phyloP scores from a whole-genome alignment of 2,888 invertebrate species.

The Ochropacha duplaris region DNA sequence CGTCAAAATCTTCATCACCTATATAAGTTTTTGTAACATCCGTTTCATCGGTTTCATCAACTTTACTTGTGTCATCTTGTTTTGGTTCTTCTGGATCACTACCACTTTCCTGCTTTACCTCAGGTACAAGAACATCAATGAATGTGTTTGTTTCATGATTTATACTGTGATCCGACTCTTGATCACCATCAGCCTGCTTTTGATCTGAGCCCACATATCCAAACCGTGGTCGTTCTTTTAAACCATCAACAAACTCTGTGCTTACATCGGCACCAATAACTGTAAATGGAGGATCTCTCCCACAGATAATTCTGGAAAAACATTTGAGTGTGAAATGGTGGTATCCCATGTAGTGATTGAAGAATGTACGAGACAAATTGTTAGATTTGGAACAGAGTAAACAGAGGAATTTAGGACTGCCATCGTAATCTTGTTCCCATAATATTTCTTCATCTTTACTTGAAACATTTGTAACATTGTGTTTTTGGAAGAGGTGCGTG shows the following conservation, averaged over 20 bases:
- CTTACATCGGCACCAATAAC: slow-evolving; percentile 70
- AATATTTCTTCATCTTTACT: slow-evolving; percentile 54
- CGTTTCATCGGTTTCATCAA: slow-evolving; percentile 30
- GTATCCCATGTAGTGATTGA: slow-evolving; percentile 72
- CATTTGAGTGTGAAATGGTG: slow-evolving; percentile 77
- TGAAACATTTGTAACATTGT: slow-evolving; percentile 58
- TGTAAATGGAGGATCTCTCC: slow-evolving; percentile 60
- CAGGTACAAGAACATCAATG: slow-evolving; percentile 40
- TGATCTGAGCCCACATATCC: slow-evolving; percentile 63
- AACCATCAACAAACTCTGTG: slow-evolving; percentile 56
- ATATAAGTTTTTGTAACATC: slow-evolving; percentile 48
- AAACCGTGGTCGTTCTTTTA: slow-evolving; percentile 51
- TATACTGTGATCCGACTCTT: slow-evolving; percentile 12
- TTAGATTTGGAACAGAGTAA: slow-evolving; percentile 64
- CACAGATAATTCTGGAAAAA: slow-evolving; percentile 61
- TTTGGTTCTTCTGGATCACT: slow-evolving; percentile 21
- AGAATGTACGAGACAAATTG: slow-evolving; percentile 52
- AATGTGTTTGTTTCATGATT: slow-evolving; percentile 24
- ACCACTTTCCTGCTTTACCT: slow-evolving; percentile 39
- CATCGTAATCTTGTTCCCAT: slow-evolving; percentile 65
- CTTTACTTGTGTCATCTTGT: slow-evolving; percentile 44
- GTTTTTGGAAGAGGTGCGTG: slow-evolving; percentile 67
- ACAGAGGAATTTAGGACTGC: slow-evolving; percentile 57
- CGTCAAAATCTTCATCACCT: slow-evolving; percentile 74
- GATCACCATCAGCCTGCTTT: slow-evolving; percentile 24